Conservation (phyloP, 2,797 vertebrate species). For the Phoeniculus purpureus region DNA sequence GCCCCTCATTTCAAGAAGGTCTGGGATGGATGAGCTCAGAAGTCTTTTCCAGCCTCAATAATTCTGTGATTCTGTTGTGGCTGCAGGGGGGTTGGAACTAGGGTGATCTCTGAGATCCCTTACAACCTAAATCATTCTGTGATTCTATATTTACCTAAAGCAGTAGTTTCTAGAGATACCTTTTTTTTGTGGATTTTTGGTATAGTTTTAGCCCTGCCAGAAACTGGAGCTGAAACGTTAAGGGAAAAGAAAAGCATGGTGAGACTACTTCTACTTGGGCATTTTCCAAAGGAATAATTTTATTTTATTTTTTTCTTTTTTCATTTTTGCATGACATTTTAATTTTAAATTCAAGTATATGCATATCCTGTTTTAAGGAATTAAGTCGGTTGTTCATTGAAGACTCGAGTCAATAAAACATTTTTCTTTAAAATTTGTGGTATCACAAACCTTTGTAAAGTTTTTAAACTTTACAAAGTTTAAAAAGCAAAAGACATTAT, state of each 20-base stretch:
- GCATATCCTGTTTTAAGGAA: not conserved
- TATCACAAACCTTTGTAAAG: not conserved
- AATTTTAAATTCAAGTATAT: not conserved
- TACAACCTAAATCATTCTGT: too few species aligned
- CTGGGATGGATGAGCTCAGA: too few species aligned
- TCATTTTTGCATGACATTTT: not conserved
- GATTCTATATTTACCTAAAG: not conserved
- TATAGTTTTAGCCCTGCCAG: not conserved
- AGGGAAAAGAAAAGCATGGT: not conserved
- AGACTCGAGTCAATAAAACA: not conserved
- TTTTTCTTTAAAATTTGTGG: not conserved
- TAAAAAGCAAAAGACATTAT: not conserved
- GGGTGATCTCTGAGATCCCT: too few species aligned
- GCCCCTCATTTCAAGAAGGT: too few species aligned
- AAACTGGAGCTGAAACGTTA: not conserved
- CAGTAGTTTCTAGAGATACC: not conserved
- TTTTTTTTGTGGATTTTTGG: not conserved
- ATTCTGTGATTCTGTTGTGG: too few species aligned
- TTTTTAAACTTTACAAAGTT: too few species aligned
- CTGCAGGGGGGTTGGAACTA: too few species aligned
- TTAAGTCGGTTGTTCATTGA: not conserved
- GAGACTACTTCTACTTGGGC: not conserved
- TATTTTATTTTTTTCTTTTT: not conserved
- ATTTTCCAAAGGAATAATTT: not conserved
- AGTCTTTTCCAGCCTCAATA: too few species aligned